phyloP scores from a whole-genome alignment of 2,888 invertebrate species.

The Ganaspis brasiliensis region DNA sequence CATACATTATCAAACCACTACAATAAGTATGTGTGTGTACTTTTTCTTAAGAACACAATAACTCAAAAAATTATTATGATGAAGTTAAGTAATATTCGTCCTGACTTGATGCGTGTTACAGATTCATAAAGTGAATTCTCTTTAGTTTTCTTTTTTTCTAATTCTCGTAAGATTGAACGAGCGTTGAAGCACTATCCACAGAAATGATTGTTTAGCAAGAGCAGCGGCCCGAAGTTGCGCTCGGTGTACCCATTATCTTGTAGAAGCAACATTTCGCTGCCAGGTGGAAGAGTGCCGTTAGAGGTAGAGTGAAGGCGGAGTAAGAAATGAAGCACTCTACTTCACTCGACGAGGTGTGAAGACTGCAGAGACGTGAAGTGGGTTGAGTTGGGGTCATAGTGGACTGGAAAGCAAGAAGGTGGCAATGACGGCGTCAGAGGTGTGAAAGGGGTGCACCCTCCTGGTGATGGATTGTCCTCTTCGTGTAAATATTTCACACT shows the following conservation, averaged over 20 bases:
- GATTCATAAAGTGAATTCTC: background rate
- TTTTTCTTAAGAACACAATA: no score
- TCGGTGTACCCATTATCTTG: constrained; percentile 28
- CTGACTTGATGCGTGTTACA: constrained; percentile 15
- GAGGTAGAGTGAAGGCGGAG: constrained; percentile 38
- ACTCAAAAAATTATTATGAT: no score
- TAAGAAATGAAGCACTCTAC: constrained; percentile 74
- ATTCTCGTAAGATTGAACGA: constrained; percentile 28
- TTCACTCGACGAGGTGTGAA: constrained; percentile 72
- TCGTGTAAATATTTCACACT: constrained; percentile 76
- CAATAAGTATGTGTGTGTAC: no score
- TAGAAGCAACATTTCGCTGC: constrained; percentile 36
- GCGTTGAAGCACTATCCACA: constrained; percentile 22
- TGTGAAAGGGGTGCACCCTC: constrained; percentile 60
- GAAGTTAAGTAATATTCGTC: background rate
- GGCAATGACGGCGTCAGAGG: constrained; percentile 52
- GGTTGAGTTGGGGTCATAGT: constrained; percentile 60
- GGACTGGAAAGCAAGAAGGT: constrained; percentile 60
- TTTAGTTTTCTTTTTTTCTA: constrained; percentile 16
- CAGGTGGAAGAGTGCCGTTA: constrained; percentile 55
- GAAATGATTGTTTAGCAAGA: constrained; percentile 41
- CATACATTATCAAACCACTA: no score
- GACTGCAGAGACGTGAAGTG: constrained; percentile 71
- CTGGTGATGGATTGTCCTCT: constrained; percentile 74
- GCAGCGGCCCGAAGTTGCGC: constrained; percentile 1